A percentile compares a stretch with the other conserved stretches of the same genome.
Evolutionary conservation across 2,797 vertebrate species (phyloP).

Genomic region (Spinus olivaceus): DNA sequence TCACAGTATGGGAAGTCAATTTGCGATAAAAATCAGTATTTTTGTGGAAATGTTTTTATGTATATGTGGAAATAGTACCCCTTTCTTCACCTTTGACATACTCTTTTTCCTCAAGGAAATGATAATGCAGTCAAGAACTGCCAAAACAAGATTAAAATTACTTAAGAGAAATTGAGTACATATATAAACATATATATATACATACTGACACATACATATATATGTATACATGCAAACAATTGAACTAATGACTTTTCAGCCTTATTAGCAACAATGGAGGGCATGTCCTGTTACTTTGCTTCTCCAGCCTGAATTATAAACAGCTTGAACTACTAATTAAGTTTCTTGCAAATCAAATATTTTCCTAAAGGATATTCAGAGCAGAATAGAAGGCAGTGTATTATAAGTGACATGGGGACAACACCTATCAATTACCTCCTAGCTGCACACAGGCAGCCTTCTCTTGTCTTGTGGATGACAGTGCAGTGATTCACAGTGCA

Average conservation of each 20-base stretch:
- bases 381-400: background rate
- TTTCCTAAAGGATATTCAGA: background rate
- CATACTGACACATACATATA: rapidly evolving
- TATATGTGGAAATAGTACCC: background rate
- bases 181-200: background rate
- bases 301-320: background rate
- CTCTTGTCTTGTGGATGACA: background rate
- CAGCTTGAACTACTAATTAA: background rate
- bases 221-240: background rate
- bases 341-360: background rate
- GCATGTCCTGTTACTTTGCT: background rate
- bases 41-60: background rate
- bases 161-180: background rate
- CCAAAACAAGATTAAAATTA: background rate
- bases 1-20: background rate
- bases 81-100: background rate
- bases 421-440: background rate
- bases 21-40: background rate
- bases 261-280: background rate
- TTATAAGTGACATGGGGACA: background rate
- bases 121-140: background rate
- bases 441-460: background rate
- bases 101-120: background rate
- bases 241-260: background rate
- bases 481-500: background rate